Conservation (phyloP, 2,797 vertebrate genomes). For the Lacerta agilis region DNA sequence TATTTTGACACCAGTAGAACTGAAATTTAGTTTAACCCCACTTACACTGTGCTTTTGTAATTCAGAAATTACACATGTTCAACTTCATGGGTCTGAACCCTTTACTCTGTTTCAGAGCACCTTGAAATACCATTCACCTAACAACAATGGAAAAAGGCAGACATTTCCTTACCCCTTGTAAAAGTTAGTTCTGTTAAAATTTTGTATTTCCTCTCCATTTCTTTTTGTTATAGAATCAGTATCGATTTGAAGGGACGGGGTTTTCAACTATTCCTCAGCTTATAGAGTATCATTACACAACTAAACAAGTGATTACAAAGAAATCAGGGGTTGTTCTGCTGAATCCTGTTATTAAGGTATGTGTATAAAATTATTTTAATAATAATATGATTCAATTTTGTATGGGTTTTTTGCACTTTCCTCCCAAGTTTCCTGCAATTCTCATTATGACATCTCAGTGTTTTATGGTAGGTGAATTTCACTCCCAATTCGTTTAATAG, state of each 20-base stretch:
- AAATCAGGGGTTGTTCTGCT: constrained; percentile 94
- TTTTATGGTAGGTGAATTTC: not conserved
- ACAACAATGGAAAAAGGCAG: not conserved
- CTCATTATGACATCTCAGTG: not conserved
- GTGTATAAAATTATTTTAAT: not conserved
- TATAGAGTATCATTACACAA: constrained; percentile 94
- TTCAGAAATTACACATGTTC: not conserved
- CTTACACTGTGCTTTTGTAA: not conserved
- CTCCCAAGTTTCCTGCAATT: not conserved
- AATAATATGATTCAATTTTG: not conserved
- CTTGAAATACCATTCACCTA: not conserved
- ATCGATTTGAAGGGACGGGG: constrained; percentile 95
- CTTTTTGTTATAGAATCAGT: constrained; percentile 84
- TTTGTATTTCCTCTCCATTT: not conserved
- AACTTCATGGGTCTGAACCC: not conserved
- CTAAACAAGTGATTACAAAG: constrained; percentile 97
- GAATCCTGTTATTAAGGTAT: constrained; percentile 92
- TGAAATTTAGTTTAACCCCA: not conserved
- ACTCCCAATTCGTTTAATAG: not conserved
- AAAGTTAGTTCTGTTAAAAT: not conserved
- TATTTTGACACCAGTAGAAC: not conserved
- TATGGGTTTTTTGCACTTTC: constrained; percentile 8
- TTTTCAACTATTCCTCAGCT: constrained; percentile 95
- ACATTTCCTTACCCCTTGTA: not conserved
- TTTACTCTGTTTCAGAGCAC: not conserved